Base-by-base conservation (phyloP, 2,113 vertebrate genomes). In the Ginglymostoma cirratum region DNA sequence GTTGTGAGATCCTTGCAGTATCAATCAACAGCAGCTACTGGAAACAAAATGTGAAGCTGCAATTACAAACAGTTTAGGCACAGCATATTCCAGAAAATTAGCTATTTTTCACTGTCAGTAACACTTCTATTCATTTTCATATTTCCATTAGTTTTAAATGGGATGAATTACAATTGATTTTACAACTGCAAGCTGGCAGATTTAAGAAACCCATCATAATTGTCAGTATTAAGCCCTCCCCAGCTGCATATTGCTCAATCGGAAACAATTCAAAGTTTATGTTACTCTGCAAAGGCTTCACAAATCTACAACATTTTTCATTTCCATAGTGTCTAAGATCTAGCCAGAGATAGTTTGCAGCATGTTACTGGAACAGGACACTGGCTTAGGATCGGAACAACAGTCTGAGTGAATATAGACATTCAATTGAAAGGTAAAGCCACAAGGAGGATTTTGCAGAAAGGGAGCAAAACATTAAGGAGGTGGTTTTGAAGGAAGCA, bases 41-140 rank as follows among this genome's bases (percentile, higher is more conserved):
- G 89, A n/a, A 93, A 38, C 89, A 42, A 66, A 93, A 93, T 38
- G n/a, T 66, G 89, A 93, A 67, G 89, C 89, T 93, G 61, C 89
- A 66, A 93, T 93, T 67, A 93, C 61, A 93, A 93, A 66, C 89
- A 67, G 89, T 93, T 93, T 93, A 93, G 65, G 55, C 34, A 38
- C 61, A 92, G 87, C 55, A 92, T 34, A 92, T 92, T 92, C 52
- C 55, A 93, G 89, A 93, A 93, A 93, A 93, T 93, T 66, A 93
- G 89, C 19, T 93, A 66, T 93, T 93, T 93, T 38, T 93, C 89
- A 93, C 89, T 93, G 89, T 93, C 89, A 67, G 61, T 93, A 93
- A 67, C 89, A 93, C 61, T 93, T 93, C 89, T n/a, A 66, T 93
- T 93, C 65, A 65, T 93, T 93, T 93, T 93, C 89, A 66, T 93